Conservation (phyloP, 2,113 vertebrate species). For the Hippocampus abdominalis region DNA sequence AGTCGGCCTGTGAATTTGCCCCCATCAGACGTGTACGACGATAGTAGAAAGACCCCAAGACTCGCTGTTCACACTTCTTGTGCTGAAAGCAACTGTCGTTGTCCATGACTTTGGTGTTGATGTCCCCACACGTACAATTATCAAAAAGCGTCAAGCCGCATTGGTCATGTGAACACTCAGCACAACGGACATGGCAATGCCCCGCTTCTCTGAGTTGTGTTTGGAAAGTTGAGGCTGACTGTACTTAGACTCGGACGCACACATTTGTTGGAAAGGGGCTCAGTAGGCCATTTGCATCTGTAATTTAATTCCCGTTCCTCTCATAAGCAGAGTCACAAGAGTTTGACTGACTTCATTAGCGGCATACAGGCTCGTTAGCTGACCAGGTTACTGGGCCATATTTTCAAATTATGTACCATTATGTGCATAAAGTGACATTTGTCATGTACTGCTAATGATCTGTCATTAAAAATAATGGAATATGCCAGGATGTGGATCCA, state of each 20-base stretch:
- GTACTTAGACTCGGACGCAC: not conserved
- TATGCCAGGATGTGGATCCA: slow-evolving; percentile 19
- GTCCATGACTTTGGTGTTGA: too few relatives aligned
- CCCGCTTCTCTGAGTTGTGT: not conserved
- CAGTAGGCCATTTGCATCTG: slow-evolving; percentile 3
- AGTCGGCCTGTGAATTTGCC: too few relatives aligned
- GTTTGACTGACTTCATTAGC: slow-evolving; percentile 21
- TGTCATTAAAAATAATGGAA: slow-evolving; percentile 40
- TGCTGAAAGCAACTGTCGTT: too few relatives aligned
- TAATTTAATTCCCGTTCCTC: slow-evolving; percentile 6
- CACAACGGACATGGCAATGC: not conserved
- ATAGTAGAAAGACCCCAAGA: too few relatives aligned
- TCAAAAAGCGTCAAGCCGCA: not conserved
- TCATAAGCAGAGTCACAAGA: slow-evolving; percentile 3
- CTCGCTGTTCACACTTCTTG: too few relatives aligned
- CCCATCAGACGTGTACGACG: too few relatives aligned
- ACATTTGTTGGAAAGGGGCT: slow-evolving; percentile 1
- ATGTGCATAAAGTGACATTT: slow-evolving; percentile 37
- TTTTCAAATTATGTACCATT: slow-evolving; percentile 32
- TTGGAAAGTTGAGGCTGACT: not conserved
- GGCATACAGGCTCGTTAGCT: slow-evolving; percentile 13
- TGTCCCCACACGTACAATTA: too few relatives aligned
- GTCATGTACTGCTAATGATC: slow-evolving; percentile 34
- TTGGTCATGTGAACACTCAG: not conserved
- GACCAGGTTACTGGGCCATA: slow-evolving; percentile 11